phyloP scores from a whole-genome alignment of 2,888 invertebrate species.

The Adineta ricciae region DNA sequence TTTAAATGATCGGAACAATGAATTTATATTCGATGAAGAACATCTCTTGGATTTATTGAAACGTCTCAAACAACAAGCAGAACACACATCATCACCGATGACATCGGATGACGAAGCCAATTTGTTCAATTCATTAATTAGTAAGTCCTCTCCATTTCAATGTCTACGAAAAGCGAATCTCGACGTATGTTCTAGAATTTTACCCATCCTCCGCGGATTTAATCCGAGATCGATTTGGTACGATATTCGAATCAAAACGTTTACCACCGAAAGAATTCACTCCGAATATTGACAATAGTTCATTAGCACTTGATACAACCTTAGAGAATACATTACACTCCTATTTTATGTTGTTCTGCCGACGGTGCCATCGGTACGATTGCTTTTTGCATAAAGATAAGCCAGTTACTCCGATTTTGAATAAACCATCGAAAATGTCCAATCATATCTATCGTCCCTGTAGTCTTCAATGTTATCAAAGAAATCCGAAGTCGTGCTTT shows the following conservation, averaged over 20 bases:
- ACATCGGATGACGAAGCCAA: not conserved
- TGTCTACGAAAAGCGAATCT: too few species aligned
- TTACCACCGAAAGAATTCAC: slow-evolving; percentile 71
- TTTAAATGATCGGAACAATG: not conserved
- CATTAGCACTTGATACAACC: not conserved
- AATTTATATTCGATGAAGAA: not conserved
- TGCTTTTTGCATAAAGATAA: slow-evolving; percentile 77
- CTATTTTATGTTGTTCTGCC: slow-evolving; percentile 94
- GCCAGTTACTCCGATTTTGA: slow-evolving; percentile 23
- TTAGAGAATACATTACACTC: slow-evolving; percentile 83
- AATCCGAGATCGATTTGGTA: slow-evolving; percentile 28
- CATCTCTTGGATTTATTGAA: not conserved
- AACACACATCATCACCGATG: not conserved
- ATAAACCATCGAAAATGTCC: not conserved
- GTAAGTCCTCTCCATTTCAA: not conserved
- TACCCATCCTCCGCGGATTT: slow-evolving; percentile 3
- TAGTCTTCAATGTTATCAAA: slow-evolving; percentile 23
- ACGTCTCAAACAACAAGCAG: not conserved
- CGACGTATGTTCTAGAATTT: slow-evolving; percentile 32
- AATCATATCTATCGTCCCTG: slow-evolving; percentile 17
- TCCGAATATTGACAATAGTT: slow-evolving; percentile 71
- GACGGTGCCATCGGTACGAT: slow-evolving; percentile 94
- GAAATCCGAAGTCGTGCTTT: not conserved
- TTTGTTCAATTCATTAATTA: slow-evolving; percentile 7
- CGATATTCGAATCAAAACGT: slow-evolving; percentile 20